Conservation (phyloP, 2,113 vertebrate species). For the Vulpes vulpes region DNA sequence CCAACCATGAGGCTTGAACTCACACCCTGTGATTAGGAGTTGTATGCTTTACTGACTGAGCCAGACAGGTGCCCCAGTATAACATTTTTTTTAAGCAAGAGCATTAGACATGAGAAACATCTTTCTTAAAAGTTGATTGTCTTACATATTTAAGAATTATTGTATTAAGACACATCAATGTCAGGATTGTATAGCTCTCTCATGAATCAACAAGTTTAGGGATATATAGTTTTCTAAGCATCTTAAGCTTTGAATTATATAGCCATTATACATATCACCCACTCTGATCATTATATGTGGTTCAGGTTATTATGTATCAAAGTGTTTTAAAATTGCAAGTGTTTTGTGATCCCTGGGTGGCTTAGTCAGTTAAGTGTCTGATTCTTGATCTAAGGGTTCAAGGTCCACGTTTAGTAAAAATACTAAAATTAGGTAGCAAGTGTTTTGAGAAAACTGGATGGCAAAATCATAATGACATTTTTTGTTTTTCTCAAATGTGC, state of each 20-base stretch:
- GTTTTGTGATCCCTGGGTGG: background rate
- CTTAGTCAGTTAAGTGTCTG: background rate
- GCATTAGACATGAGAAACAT: background rate
- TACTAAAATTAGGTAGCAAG: background rate
- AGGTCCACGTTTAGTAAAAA: background rate
- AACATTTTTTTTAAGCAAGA: background rate
- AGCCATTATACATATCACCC: background rate
- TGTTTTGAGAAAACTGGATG: constrained; percentile 9
- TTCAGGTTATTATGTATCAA: background rate
- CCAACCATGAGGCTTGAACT: background rate
- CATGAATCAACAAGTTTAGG: constrained; percentile 18
- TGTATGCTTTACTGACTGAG: background rate
- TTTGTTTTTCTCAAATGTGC: background rate
- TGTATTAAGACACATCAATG: background rate
- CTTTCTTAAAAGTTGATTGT: background rate
- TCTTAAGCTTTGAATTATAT: background rate
- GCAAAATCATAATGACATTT: background rate
- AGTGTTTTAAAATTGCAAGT: background rate
- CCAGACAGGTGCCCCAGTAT: background rate
- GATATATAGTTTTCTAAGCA: background rate
- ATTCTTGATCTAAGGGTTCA: background rate
- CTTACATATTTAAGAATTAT: constrained; percentile 22
- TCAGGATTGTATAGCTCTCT: background rate
- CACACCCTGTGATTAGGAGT: background rate
- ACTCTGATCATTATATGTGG: background rate